Evolutionary conservation across 2,113 vertebrate species (phyloP), one percentile per base, ranked within the genome.

Genomic region (Cairina moschata): DNA sequence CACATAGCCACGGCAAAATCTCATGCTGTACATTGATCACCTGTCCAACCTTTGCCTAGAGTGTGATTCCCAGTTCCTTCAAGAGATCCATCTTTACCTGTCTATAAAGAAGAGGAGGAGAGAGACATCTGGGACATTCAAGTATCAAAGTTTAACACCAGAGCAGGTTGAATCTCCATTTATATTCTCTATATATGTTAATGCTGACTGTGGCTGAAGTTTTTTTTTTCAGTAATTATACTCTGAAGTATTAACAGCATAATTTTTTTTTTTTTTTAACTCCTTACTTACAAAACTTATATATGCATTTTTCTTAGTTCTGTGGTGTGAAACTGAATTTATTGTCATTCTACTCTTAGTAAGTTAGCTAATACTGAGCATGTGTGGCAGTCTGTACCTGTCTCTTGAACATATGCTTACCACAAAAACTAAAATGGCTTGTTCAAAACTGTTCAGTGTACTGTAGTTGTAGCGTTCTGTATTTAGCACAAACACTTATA

Each of bases 41-140:
- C 98, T 98, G 97, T 98, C 98, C 98, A 98, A 99, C 98, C 98
- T 99, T 98, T 98, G 97, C 98, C 98, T 98, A 98, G 98, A 98
- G 98, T 98, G 98, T 98, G 98, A 98, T 98, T 97, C 97, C 97
- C 97, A 98, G 96, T 98, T 98, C 96, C 97, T 97, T 98, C 97
- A 97, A 98, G 98, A 98, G 98, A 97, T 98, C 98, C 97, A 98
- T 97, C 98, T 98, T 98, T 98, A 98, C 97, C 97, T 98, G 97
- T 98, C 98, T 97, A 97, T 96, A 98, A 98, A 98, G 98, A 98
- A 93, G 98, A 98, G 97, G 98, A 98, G 97, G 98, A 98, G 97
- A 97, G 96, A 97, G 97, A 97, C 98, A 98, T 97, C 98, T 91
- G 98, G 98, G 97, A 98, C 97, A 97, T 98, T 95, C 98, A 97